A percentile compares a stretch with the other conserved stretches of the same genome.
Conservation (phyloP, 2,888 invertebrate genomes). For the Scrobipalpa costella region DNA sequence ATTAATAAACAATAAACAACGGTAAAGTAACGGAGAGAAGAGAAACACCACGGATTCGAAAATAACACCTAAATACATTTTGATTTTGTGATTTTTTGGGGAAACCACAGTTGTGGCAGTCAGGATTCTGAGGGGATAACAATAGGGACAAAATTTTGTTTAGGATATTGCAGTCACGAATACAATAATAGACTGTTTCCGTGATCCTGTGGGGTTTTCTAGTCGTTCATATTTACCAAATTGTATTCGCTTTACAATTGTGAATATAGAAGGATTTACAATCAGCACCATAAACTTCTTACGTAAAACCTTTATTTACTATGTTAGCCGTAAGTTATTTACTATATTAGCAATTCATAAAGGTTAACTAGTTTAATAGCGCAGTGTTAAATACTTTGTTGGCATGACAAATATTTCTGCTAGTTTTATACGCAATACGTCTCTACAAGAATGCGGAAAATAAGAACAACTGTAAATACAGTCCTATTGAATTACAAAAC, state of each 20-base stretch:
- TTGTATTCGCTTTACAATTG: no score
- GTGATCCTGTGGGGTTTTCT: background rate
- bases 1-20: no score
- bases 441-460: conserved; percentile 1
- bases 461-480: background rate
- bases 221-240: no score
- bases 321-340: conserved; percentile 14
- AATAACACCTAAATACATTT: no score
- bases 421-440: background rate
- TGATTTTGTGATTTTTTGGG: background rate
- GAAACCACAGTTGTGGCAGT: background rate
- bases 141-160: conserved; percentile 1
- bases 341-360: conserved; percentile 34
- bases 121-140: background rate
- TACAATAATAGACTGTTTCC: background rate
- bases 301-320: conserved; percentile 1
- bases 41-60: background rate
- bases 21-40: no score
- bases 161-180: background rate
- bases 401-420: conserved; percentile 24
- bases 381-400: conserved; percentile 12
- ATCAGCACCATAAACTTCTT: conserved; percentile 3
- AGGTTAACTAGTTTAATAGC: conserved; percentile 39
- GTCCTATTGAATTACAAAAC: conserved; percentile 10
- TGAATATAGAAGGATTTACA: no score